Evolutionary conservation across 2,888 invertebrate species (phyloP), one percentile per base, ranked within the genome.

Genomic region (Macrosiphum euphorbiae): DNA sequence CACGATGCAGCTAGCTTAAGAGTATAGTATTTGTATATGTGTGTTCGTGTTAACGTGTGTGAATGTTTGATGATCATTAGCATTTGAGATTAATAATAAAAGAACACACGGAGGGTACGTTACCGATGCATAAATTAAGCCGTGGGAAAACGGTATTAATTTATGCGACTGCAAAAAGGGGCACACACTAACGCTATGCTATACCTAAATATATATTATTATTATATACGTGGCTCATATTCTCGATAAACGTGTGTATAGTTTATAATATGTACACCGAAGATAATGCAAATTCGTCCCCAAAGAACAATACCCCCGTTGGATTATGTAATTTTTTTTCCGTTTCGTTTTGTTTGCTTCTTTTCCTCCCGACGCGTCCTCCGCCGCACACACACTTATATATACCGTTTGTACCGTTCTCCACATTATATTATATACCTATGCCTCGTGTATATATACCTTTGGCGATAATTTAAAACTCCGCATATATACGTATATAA

Each of bases 111-210:
- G 44, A 93, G 90, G 93, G 93, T 90, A 85, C 93, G 93, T 86
- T 94, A 94, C 93, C 90, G 93, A 94, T 90, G 93, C 90, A 94
- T 90, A 90, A 94, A 94, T 94, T 94, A 94, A 61, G 90, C 90
- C 93, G 93, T 94, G 93, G 93, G 93, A 94, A 93, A 90, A 61
- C 86, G 86, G 85, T 85, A 94, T 94, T 94, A 94, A 94, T 94
- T 94, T 90, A 94, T 94, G 89, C 93, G 20, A 78, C 50, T 85
- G 93, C 89, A 20, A 86, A 94, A 89, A 86, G 90, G 92, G 90
- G 90, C 93, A 86, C 93, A 61, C 90, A 35, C 87, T 41, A 7
- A 67, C 61, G 13, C 58, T 3, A 10, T 61, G 28, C n/a, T 26
- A 26, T 26, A 26, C 13, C 24, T 26, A 26, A 8, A 58, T 10